These are phyloP conservation scores for Kryphioiulus occultus DNA, from an alignment of 2,888 invertebrate genomes.

Conservation along the genomic window DNA sequence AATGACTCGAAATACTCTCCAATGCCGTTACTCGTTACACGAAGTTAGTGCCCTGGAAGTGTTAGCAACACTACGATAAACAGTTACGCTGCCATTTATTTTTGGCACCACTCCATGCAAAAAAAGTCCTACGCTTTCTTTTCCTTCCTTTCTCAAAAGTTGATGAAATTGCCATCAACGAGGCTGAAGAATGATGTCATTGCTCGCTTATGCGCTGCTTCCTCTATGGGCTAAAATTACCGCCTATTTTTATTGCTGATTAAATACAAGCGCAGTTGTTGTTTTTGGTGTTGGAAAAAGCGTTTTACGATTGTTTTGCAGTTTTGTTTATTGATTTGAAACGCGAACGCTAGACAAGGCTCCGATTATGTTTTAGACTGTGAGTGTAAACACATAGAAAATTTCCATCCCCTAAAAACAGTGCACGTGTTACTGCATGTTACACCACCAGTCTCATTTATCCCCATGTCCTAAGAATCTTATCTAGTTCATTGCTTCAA, in stretches of 20 bases:
- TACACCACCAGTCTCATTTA: not conserved
- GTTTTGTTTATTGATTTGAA: conserved; percentile 20
- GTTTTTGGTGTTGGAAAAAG: not conserved
- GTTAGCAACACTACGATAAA: not conserved
- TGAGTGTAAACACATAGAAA: not conserved
- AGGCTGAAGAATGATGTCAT: not conserved
- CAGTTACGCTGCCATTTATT: conserved; percentile 7
- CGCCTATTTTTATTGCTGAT: conserved; percentile 19
- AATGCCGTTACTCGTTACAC: not conserved
- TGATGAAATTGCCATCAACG: conserved; percentile 7
- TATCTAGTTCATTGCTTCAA: not conserved
- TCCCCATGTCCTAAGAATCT: not conserved
- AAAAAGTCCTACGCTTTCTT: not conserved
- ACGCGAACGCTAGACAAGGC: not conserved
- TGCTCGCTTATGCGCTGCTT: not conserved
- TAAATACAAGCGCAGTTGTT: conserved; percentile 18
- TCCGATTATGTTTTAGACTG: not conserved
- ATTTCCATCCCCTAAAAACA: not conserved
- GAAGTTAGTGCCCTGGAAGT: not conserved
- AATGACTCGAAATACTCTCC: not conserved
- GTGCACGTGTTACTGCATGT: not conserved
- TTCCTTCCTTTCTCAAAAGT: not conserved
- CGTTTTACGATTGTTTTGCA: conserved; percentile 19
- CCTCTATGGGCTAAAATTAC: not conserved
- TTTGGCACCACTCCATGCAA: not conserved